Percentiles rank a stretch among this genome's conserved stretches.
These are phyloP conservation scores for Mormyrus iriodes DNA, from an alignment of 2,113 vertebrate genomes.

Conservation along the genomic window DNA sequence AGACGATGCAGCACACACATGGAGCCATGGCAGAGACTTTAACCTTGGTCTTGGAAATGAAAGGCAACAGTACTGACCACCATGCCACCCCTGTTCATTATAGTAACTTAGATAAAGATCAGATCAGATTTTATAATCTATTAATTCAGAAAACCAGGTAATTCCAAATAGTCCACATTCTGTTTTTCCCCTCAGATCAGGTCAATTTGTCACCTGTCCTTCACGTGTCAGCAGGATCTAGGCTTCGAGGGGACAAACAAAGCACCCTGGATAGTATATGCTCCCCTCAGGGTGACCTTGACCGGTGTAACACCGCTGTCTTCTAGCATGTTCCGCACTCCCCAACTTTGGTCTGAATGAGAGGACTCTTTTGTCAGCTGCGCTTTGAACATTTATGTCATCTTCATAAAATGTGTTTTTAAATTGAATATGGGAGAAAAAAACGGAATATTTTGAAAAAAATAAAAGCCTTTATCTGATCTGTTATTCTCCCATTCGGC, in stretches of 20 bases:
- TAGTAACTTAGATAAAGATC: neutral
- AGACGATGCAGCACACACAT: neutral
- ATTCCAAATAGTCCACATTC: neutral
- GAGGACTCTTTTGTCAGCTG: neutral
- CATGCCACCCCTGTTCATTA: neutral
- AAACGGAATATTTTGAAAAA: neutral
- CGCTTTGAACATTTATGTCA: neutral
- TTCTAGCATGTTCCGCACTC: neutral
- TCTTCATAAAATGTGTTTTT: neutral
- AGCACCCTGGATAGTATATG: neutral
- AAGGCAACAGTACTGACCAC: neutral
- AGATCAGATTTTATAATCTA: neutral
- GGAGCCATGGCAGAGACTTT: neutral
- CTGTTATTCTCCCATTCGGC: neutral
- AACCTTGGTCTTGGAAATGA: neutral
- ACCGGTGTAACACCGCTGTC: neutral
- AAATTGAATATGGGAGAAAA: neutral
- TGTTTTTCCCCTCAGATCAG: neutral
- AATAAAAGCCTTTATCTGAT: neutral
- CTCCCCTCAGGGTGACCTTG: neutral
- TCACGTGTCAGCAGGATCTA: slow-evolving; percentile 31
- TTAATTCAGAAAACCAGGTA: neutral
- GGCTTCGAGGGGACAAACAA: neutral
- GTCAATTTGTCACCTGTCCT: neutral
- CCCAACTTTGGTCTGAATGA: neutral